phyloP scores from a whole-genome alignment of 2,797 vertebrate species.

The Coluber constrictor region DNA sequence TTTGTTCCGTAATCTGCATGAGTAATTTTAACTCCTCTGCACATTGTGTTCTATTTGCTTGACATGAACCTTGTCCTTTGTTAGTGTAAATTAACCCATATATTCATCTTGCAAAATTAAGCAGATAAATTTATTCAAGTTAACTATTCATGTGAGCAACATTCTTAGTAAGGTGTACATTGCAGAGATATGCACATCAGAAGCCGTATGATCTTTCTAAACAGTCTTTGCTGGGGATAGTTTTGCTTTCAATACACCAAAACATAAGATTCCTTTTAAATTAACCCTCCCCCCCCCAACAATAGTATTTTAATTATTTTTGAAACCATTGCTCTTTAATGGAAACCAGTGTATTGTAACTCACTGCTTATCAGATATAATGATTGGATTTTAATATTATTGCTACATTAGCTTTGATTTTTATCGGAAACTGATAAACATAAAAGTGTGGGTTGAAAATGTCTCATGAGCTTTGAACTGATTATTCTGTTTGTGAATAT shows the following conservation, averaged over 20 bases:
- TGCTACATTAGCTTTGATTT: not conserved
- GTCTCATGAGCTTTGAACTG: not conserved
- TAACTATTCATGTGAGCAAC: accelerated
- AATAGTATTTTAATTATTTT: not conserved
- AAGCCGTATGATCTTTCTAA: not conserved
- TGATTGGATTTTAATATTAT: not conserved
- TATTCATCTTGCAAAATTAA: constrained; percentile 29
- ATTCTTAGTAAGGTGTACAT: not conserved
- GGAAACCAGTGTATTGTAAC: not conserved
- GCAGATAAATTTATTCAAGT: not conserved
- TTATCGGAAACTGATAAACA: not conserved
- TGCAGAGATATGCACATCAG: not conserved
- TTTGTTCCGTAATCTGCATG: constrained; percentile 23
- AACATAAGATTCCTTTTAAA: not conserved
- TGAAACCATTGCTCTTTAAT: not conserved
- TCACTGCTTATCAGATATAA: not conserved
- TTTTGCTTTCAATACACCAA: not conserved
- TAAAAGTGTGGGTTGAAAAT: not conserved
- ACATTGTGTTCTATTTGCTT: not conserved
- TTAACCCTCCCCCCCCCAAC: not conserved
- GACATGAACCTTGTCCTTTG: constrained; percentile 21
- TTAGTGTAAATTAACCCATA: constrained; percentile 31
- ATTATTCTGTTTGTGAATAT: not conserved
- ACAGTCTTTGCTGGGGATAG: not conserved
- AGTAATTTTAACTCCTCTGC: not conserved